Conservation (phyloP, 1,140 invertebrate genomes). For the Pectinophora gossypiella region DNA sequence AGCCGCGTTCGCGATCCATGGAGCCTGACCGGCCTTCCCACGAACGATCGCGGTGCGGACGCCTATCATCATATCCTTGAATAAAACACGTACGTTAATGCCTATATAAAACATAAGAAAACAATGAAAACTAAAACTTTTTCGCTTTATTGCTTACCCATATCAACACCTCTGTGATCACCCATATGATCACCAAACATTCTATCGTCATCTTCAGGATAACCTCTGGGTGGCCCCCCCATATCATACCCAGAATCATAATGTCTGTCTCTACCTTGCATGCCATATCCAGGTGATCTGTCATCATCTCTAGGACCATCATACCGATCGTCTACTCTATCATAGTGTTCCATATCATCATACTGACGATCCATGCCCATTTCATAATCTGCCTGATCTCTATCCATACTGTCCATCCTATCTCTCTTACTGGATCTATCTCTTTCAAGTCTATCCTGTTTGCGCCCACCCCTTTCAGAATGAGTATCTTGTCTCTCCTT, state of each 20-base stretch:
- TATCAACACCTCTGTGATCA: conserved; percentile 61
- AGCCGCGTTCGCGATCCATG: conserved; percentile 65
- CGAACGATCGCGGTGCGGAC: conserved; percentile 59
- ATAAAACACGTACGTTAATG: no score
- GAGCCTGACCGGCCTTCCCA: conserved; percentile 70
- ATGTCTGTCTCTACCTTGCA: conserved; percentile 61
- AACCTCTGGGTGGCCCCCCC: conserved; percentile 59
- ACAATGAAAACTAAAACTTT: no score
- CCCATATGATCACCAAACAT: conserved; percentile 63
- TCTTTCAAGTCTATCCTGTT: conserved; percentile 65
- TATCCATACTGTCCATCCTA: conserved; percentile 64
- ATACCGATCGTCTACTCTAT: conserved; percentile 67
- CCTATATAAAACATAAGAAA: conserved; percentile 9
- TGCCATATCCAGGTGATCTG: conserved; percentile 64
- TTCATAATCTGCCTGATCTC: conserved; percentile 69
- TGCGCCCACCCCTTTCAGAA: conserved; percentile 66
- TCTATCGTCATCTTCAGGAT: conserved; percentile 69
- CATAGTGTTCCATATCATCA: conserved; percentile 66
- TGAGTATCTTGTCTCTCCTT: conserved; percentile 69
- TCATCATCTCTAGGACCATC: conserved; percentile 59
- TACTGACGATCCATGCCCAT: conserved; percentile 63
- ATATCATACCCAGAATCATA: conserved; percentile 70
- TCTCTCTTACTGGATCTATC: conserved; percentile 64
- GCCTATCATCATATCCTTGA: conserved; percentile 60
- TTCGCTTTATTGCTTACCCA: no score